Evolutionary conservation across 2,113 vertebrate genomes (phyloP), one percentile per base, ranked within the genome.

Genomic region (Sorex fumeus): DNA sequence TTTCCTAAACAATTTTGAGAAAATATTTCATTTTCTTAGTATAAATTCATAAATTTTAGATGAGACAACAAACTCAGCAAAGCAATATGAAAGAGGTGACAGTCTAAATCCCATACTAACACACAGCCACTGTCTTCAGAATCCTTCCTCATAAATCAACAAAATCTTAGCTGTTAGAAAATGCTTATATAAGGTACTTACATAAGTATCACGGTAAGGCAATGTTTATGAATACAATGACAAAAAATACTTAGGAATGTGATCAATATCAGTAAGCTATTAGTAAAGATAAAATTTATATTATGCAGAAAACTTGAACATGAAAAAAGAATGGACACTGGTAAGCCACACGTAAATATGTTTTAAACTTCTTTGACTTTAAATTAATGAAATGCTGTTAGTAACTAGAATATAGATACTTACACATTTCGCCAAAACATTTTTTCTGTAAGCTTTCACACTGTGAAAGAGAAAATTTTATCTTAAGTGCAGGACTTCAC

Each of bases 401-500:
- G 28, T 71, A 75, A 6, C 88, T 66, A 84, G 40, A 0, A 93
- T 9, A 8, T 8, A 34, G 74, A 95, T 96, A 99, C 99, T 88
- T 98, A 99, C 99, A 97, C 99, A 99, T 99, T 99, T 99, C 96
- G 99, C 99, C 7, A 99, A 97, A 84, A 99, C 99, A 80, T 99
- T 99, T 95, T 99, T 99, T 89, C 98, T 98, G 91, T 98, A 99
- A 7, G 99, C 98, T 98, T 99, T 99, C 95, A 99, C 98, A 84
- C 99, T 99, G 98, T 88, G 98, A 98, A 96, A 97, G 36, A 97
- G n/a, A 82, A 96, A 72, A 89, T n/a, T 90, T n/a, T 70, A 2
- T 36, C 4, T 95, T 40, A 74, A 93, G 43, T 86, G 43, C 21
- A 76, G 60, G 79, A 53, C 62, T 80, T 62, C 57, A 80, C 32